Evolutionary conservation across 37 sponge, comb jelly and placozoan genomes (phyloP).

Genomic region (Oopsacas minuta): DNA sequence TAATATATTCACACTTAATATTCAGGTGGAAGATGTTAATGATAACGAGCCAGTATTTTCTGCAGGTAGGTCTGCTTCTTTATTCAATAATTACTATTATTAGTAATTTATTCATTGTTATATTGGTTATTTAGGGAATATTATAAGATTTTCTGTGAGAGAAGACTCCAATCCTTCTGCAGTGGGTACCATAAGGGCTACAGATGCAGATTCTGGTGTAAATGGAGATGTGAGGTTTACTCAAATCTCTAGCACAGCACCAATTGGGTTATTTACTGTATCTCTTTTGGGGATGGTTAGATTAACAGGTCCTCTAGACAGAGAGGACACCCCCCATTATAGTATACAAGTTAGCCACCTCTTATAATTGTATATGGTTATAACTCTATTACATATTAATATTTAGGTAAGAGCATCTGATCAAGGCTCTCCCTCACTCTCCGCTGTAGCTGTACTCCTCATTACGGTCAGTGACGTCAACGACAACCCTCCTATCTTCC

Average conservation of each 20-base stretch:
- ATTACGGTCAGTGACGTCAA: conserved; percentile 41
- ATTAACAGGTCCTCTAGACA: neutral
- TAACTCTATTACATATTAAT: too few species aligned
- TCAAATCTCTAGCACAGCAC: neutral
- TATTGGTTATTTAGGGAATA: neutral
- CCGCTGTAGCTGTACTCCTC: conserved; percentile 21
- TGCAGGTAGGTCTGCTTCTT: neutral
- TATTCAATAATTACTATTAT: neutral
- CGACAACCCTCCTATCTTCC: conserved; percentile 43
- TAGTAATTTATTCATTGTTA: neutral
- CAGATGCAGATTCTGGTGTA: conserved; percentile 22
- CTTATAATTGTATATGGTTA: too few species aligned
- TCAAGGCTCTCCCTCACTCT: conserved; percentile 22
- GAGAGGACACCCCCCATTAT: neutral
- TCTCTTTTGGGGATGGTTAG: neutral
- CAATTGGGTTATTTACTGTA: neutral
- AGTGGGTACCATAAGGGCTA: neutral
- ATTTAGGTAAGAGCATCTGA: neutral
- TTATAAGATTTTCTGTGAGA: neutral
- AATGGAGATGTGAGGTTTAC: neutral
- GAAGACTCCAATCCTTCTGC: neutral
- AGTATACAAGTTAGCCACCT: neutral
- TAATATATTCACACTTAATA: neutral
- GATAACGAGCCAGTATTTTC: conserved; percentile 15
- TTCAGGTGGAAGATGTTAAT: conserved; percentile 12